Percentiles rank a stretch among this genome's conserved stretches.
phyloP scores from a whole-genome alignment of 2,113 vertebrate species.

The Eonycteris spelaea region DNA sequence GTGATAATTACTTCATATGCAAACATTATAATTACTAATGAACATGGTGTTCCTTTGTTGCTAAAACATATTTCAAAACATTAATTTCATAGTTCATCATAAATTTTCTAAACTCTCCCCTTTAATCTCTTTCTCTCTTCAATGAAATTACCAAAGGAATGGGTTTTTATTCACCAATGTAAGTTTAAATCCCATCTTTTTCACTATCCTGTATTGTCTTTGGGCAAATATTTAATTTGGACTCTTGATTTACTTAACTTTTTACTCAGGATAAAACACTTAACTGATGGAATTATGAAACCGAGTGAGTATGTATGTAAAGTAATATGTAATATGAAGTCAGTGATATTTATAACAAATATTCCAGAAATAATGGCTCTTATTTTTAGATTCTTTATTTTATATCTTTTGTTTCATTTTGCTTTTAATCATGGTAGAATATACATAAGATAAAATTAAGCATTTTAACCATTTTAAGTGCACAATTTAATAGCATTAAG shows the following conservation, averaged over 20 bases:
- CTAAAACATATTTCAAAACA: background rate
- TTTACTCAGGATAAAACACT: background rate
- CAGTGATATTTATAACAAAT: background rate
- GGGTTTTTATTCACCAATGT: background rate
- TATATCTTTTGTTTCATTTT: background rate
- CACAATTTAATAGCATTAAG: background rate
- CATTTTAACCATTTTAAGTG: background rate
- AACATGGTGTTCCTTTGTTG: background rate
- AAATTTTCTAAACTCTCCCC: background rate
- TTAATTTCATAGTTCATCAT: background rate
- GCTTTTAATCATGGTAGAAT: background rate
- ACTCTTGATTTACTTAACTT: background rate
- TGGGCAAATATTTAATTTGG: background rate
- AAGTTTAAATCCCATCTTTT: background rate
- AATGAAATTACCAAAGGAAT: background rate
- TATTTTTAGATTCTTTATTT: background rate
- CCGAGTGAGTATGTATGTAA: background rate
- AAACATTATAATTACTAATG: background rate
- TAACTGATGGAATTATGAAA: background rate
- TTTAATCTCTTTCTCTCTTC: background rate
- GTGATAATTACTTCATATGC: background rate
- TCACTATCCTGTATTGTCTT: background rate
- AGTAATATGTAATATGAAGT: background rate
- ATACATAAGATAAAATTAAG: background rate
- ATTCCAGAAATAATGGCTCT: background rate